Conservation (phyloP, 2,888 invertebrate genomes). For the Drosophila flavopinicola region DNA sequence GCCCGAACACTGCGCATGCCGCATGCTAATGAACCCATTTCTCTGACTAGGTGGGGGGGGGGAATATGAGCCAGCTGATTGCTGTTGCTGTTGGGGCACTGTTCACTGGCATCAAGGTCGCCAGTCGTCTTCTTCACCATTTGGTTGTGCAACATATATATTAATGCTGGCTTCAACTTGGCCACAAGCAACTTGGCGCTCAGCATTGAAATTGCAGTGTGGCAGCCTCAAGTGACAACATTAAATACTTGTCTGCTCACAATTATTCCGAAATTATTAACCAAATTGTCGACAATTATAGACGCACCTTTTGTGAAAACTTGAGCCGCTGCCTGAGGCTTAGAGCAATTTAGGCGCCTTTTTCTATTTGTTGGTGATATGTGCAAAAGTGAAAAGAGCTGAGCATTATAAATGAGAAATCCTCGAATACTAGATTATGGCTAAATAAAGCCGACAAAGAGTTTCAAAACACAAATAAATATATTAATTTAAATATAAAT, state of each 20-base stretch:
- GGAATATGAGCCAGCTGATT: conserved; percentile 20
- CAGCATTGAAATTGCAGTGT: conserved; percentile 29
- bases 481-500: neutral
- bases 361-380: conserved; percentile 46
- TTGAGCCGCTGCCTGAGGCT: conserved; percentile 12
- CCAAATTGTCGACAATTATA: conserved; percentile 33
- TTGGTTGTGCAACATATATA: conserved; percentile 32
- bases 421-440: neutral
- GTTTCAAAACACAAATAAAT: neutral
- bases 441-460: neutral
- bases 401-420: conserved; percentile 12
- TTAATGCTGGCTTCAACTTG: conserved; percentile 2
- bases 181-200: conserved; percentile 13
- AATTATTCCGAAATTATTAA: conserved; percentile 13
- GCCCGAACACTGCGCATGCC: conserved; percentile 31
- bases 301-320: conserved; percentile 52
- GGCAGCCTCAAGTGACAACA: conserved; percentile 37
- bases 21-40: conserved; percentile 51
- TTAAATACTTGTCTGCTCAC: conserved; percentile 32
- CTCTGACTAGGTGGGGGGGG: conserved; percentile 18
- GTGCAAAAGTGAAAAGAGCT: conserved; percentile 61
- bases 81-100: conserved; percentile 5
- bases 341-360: conserved; percentile 22
- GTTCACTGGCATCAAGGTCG: conserved; percentile 51
- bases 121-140: conserved; percentile 35